phyloP scores from a whole-genome alignment of 2,888 invertebrate species.

The Octonoba sinensis region DNA sequence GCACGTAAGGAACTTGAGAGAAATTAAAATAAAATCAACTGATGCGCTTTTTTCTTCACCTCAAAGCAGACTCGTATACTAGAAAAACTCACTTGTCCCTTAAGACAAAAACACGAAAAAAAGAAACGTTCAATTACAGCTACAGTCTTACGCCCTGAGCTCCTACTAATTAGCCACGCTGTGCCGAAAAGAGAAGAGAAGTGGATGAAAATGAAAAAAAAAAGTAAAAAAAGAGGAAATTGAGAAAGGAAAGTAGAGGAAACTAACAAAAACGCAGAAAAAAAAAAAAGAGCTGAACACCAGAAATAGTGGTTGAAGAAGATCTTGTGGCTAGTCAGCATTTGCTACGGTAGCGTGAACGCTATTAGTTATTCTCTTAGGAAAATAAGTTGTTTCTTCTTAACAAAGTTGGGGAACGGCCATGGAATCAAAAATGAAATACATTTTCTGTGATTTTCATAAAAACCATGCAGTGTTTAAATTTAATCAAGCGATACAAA shows the following conservation, averaged over 20 bases:
- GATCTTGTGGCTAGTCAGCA: constrained; percentile 23
- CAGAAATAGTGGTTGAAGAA: constrained; percentile 19
- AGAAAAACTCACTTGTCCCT: constrained; percentile 15
- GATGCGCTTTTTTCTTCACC: constrained; percentile 21
- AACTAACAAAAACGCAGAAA: constrained; percentile 15
- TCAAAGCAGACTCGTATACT: constrained; percentile 39
- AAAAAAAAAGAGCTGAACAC: constrained; percentile 11
- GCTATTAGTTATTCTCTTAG: no score
- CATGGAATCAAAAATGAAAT: no score
- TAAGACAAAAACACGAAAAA: constrained; percentile 33
- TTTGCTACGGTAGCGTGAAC: neutral
- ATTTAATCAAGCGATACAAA: no score
- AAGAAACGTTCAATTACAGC: constrained; percentile 50
- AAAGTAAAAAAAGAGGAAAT: constrained; percentile 10
- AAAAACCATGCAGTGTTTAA: no score
- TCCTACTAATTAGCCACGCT: constrained; percentile 41
- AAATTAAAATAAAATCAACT: constrained; percentile 54
- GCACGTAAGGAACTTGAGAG: constrained; percentile 13
- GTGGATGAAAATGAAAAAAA: neutral
- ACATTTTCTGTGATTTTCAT: no score
- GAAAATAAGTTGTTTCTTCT: no score
- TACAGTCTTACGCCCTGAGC: constrained; percentile 37
- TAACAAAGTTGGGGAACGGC: no score
- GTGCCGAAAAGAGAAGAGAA: constrained; percentile 13
- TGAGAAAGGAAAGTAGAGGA: constrained; percentile 12